phyloP scores from a whole-genome alignment of 2,113 vertebrate genomes.

The Paedocypris sp. region DNA sequence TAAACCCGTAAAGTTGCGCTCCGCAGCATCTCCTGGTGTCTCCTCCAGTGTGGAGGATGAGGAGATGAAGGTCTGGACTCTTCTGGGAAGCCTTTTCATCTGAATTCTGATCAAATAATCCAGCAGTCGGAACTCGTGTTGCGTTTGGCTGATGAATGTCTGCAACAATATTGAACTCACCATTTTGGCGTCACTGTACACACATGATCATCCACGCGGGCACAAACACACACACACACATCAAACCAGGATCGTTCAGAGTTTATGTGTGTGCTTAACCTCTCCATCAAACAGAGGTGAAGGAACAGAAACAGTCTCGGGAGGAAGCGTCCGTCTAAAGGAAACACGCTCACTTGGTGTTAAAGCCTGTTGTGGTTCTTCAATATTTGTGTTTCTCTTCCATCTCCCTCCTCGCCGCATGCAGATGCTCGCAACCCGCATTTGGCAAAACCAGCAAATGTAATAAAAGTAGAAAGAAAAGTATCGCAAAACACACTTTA shows the following conservation, averaged over 20 bases:
- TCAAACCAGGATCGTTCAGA: background rate
- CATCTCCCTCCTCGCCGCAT: background rate
- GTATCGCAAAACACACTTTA: too few species aligned
- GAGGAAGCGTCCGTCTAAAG: slow-evolving; percentile 1
- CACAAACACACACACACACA: slow-evolving; percentile 1
- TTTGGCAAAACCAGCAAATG: too few species aligned
- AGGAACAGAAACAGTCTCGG: background rate
- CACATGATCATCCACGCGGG: background rate
- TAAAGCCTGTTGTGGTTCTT: background rate
- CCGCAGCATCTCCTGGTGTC: slow-evolving; percentile 3
- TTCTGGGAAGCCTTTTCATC: slow-evolving; percentile 8
- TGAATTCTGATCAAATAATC: slow-evolving; percentile 14
- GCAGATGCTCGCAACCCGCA: too few species aligned
- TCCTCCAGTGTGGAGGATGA: slow-evolving; percentile 17
- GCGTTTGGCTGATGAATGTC: slow-evolving; percentile 7
- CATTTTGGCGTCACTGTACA: background rate
- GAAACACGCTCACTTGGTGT: slow-evolving; percentile 12
- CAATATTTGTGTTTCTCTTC: slow-evolving; percentile 7
- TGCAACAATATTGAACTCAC: slow-evolving; percentile 3
- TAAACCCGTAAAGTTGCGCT: background rate
- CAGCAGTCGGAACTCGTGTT: slow-evolving; percentile 13
- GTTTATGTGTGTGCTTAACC: slow-evolving; percentile 16
- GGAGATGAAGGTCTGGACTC: background rate
- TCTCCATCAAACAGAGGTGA: slow-evolving; percentile 8
- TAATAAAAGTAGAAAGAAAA: background rate